Base-by-base conservation (phyloP, 2,113 vertebrate species). In the Austrofundulus limnaeus region DNA sequence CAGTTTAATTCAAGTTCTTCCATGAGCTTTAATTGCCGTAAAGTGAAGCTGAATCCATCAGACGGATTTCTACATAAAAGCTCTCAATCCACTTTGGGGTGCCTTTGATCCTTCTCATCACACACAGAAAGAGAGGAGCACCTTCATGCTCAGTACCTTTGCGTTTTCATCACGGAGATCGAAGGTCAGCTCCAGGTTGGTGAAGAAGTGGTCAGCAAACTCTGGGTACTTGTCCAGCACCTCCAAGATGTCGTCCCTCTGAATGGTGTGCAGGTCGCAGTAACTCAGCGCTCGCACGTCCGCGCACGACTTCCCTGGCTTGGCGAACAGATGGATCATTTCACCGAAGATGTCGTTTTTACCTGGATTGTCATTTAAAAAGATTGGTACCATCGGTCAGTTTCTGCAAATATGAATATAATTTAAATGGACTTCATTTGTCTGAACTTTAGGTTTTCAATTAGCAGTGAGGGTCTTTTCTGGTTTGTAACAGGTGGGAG, bases 211-310 rank as follows among this genome's bases (percentile, higher is more conserved):
- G 84, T 99, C 97, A 0, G 96, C 95, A 78, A 99, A 99, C 84
- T 99, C 97, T 0, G 97, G 97, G 50, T 99, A 99, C 97, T 98
- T 99, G 81, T 99, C 97, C 85, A 99, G 90, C 80, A 99, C 96
- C 80, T 98, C 97, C 66, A 97, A 70, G 1, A 99, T 90, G 64
- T 99, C 96, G 80, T 97, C 97, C 80, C 96, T 85, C 77, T 95
- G 96, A 55, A 99, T 97, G 55, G 97, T 99, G 90, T 97, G 96
- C 61, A 98, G 88, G 72, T 98, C 96, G 70, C 95, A 97, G 78
- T 98, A 98, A 2, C 95, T 97, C 77, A 98, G 91, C 5, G 95
- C 96, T 81, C 95, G 92, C 48, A 98, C 96, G 42, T 97, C 95
- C 4, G 95, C 95, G 2, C 95, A 95, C 9, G 96, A 95, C 60